These are phyloP conservation scores for Campoplex capitator DNA, from an alignment of 2,888 invertebrate species.

Conservation along the genomic window DNA sequence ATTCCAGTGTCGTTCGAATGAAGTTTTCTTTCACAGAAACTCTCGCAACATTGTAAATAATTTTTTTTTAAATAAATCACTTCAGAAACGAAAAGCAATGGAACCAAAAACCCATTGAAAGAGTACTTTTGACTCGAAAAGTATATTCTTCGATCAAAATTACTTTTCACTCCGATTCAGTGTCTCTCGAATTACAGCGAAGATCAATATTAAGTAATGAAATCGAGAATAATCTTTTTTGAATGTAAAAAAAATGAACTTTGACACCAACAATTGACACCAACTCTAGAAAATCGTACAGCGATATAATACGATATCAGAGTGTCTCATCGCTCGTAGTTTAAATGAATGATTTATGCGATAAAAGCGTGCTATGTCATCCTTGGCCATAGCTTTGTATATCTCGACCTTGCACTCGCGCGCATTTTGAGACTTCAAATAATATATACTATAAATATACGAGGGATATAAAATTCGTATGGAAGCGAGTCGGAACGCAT, in stretches of 20 bases:
- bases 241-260: neutral
- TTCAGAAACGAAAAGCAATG: neutral
- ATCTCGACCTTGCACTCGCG: conserved; percentile 18
- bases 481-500: conserved; percentile 10
- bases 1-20: neutral
- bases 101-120: too few relatives aligned
- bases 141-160: too few relatives aligned
- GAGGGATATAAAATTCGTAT: conserved; percentile 25
- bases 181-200: neutral
- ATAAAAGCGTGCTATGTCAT: neutral
- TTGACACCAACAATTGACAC: neutral
- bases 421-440: neutral
- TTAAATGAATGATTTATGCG: neutral
- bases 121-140: too few relatives aligned
- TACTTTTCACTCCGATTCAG: too few relatives aligned
- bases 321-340: neutral
- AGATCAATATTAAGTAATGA: neutral
- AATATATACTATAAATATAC: neutral
- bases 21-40: neutral
- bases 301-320: neutral
- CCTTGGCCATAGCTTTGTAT: conserved; percentile 11
- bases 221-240: neutral
- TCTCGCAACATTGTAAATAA: neutral
- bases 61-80: neutral
- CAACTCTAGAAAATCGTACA: neutral